Evolutionary conservation across 2,797 vertebrate genomes (phyloP).

Genomic region (Macrochelys suwanniensis): DNA sequence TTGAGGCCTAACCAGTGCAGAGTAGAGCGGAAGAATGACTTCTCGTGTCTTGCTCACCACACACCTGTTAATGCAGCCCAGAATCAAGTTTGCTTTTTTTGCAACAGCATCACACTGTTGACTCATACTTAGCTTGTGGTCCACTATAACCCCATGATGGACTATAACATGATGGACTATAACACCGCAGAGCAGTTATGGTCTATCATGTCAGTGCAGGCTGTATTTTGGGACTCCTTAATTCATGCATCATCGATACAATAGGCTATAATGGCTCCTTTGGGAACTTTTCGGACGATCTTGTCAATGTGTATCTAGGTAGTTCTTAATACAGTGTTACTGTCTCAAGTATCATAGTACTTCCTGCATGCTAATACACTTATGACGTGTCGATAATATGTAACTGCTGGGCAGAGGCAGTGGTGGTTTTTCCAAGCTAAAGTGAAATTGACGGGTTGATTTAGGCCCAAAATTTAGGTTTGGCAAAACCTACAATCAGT

Average conservation of each 20-base stretch:
- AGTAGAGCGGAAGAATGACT: too few species aligned
- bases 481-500: not conserved
- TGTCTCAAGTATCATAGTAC: not conserved
- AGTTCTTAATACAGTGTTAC: not conserved
- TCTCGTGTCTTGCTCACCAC: too few species aligned
- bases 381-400: not conserved
- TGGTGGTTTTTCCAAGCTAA: not conserved
- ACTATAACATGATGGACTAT: not conserved
- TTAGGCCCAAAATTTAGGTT: not conserved
- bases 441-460: not conserved
- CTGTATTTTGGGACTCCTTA: not conserved
- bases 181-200: not conserved
- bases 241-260: not conserved
- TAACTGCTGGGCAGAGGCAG: rapidly evolving
- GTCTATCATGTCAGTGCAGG: not conserved
- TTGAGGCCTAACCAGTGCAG: too few species aligned
- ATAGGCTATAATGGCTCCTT: not conserved
- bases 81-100: too few species aligned
- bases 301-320: not conserved
- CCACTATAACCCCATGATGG: too few species aligned
- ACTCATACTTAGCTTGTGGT: too few species aligned
- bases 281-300: not conserved
- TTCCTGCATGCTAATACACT: not conserved
- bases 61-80: too few species aligned
- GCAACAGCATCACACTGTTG: too few species aligned